Conservation (phyloP, 2,797 vertebrate species). For the Mareca strepera region DNA sequence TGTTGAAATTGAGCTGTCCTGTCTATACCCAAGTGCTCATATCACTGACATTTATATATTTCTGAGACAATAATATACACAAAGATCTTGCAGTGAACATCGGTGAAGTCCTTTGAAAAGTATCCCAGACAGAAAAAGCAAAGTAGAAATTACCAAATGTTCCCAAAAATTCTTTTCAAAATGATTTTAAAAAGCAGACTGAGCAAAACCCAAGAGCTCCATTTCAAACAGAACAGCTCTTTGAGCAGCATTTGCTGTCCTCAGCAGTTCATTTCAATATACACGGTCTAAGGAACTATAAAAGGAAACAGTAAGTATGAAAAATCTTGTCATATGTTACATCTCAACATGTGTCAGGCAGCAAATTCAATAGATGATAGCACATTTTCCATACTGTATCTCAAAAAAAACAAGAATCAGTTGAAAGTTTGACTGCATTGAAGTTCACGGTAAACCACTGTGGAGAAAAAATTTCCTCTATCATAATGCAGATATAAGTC, state of each 20-base stretch:
- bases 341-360: neutral
- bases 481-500: neutral
- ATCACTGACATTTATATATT: neutral
- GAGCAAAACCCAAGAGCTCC: neutral
- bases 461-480: neutral
- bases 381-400: neutral
- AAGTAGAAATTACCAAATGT: neutral
- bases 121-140: neutral
- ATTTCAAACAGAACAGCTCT: neutral
- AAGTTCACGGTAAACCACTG: neutral
- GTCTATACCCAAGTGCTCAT: neutral
- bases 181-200: neutral
- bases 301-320: neutral
- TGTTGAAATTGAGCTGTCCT: neutral
- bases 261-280: slow-evolving; percentile 19
- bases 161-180: neutral
- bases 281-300: neutral
- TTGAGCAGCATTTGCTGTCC: slow-evolving; percentile 1
- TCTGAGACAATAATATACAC: neutral
- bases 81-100: neutral
- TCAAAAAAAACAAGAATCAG: neutral
- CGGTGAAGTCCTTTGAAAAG: slow-evolving; percentile 17
- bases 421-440: neutral
- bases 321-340: neutral
- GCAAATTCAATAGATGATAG: neutral